Evolutionary conservation across 2,888 invertebrate genomes (phyloP), one percentile per base, ranked within the genome.

Genomic region (Drosophila nr. medialis): DNA sequence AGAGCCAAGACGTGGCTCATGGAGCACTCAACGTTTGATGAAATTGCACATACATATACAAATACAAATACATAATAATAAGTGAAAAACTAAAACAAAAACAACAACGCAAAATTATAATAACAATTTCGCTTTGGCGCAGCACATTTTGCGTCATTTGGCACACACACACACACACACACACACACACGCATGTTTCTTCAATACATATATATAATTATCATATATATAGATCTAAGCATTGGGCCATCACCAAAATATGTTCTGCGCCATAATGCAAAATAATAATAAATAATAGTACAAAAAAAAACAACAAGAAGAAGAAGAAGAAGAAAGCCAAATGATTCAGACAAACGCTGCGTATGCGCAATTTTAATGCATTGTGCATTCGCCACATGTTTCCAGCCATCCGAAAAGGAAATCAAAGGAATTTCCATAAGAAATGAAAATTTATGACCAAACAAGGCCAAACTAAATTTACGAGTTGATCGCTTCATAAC

Each of bases 71-170:
- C 67, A 75, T 63, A 62, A 67, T 64, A 55, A 75, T 49, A 56
- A 68, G 63, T 67, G 55, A 29, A 50, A 49, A 61, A 61, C 51
- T 27, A 45, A 29, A 51, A 32, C 10, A 42, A 75, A 64, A 69
- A 83, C 10, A 45, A 76, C 71, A 65, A 83, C 45, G 21, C 21
- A 45, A 45, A 15, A 45, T 66, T 75, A 86, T 88, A 88, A 85
- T 80, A 77, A 72, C 71, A 80, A 83, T 72, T 79, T 72, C 53
- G 61, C 55, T 86, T 74, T 83, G 78, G 86, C 86, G 64, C 66
- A 71, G 72, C 76, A 50, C 78, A 80, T 76, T 84, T 83, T 84
- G 83, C 86, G 83, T 84, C 89, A 88, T 81, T 80, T 76, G 68
- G 65, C 63, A 32, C 24, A 34, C 6, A 58, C 29, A 62, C 50